phyloP scores from a whole-genome alignment of 2,888 invertebrate genomes.

The Limnephilus auricula region DNA sequence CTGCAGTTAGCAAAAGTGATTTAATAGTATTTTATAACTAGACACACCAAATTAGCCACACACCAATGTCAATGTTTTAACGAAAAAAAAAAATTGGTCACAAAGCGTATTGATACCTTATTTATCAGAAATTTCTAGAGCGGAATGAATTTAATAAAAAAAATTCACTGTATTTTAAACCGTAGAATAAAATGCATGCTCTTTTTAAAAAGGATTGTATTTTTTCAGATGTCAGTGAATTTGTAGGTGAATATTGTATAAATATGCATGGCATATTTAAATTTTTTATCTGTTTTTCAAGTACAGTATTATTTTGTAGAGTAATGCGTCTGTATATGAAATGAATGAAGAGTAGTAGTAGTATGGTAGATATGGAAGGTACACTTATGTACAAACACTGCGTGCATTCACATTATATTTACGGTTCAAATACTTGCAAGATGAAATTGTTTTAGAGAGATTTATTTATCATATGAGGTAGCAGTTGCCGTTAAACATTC shows the following conservation, averaged over 20 bases:
- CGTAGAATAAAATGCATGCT: neutral
- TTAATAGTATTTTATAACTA: neutral
- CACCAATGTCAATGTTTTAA: slow-evolving; percentile 2
- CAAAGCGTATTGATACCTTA: neutral
- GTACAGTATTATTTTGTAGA: neutral
- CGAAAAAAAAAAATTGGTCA: neutral
- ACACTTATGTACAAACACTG: slow-evolving; percentile 45
- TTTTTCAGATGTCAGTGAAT: neutral
- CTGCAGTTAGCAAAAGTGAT: neutral
- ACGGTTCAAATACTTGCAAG: slow-evolving; percentile 39
- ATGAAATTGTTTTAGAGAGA: slow-evolving; percentile 49
- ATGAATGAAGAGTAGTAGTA: neutral
- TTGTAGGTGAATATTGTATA: neutral
- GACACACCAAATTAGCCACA: neutral
- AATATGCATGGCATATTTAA: neutral
- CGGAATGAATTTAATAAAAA: neutral
- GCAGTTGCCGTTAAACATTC: slow-evolving; percentile 64
- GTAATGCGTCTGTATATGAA: neutral
- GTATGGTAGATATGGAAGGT: slow-evolving; percentile 26
- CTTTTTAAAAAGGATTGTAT: neutral
- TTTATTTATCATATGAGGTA: slow-evolving; percentile 43
- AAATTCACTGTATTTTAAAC: neutral
- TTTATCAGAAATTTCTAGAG: neutral
- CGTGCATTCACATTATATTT: slow-evolving; percentile 44
- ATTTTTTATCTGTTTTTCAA: neutral